Base-by-base conservation (phyloP, 2,797 vertebrate genomes). In the Scarus forsteni region DNA sequence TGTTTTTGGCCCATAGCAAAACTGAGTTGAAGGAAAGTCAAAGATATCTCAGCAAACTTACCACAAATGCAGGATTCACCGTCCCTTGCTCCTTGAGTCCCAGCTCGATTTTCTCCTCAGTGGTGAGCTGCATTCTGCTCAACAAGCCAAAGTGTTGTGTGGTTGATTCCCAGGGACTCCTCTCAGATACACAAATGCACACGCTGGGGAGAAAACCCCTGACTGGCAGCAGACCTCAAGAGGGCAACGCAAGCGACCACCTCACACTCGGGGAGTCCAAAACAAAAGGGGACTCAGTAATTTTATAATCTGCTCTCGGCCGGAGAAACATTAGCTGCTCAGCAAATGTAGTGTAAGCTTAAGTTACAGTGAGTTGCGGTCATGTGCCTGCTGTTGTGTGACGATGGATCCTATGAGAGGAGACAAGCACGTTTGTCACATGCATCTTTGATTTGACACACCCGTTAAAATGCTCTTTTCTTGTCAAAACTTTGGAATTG, bases 361-460 rank as follows among this genome's bases (percentile, higher is more conserved):
- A 56, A 58, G 62, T 68, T 55, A 70, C 73, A 61, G 67, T 44
- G 71, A 56, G 68, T 73, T 57, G 7, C 1, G 18, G 80, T 89
- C 90, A 90, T 90, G 89, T 89, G 87, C 70, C 73, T 68, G 45
- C 56, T 79, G 74, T 62, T 77, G 84, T 85, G 83, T 90, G 87
- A 89, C 73, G 64, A 56, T 45, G 52, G 43, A 64, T 57, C 79
- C 63, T 38, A 54, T 66, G 75, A 87, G 76, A 61, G 54, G 40
- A 55, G 48, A 60, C 39, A 18, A 83, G 44, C 62, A 46, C n/a
- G 48, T 84, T 75, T 75, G 75, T 88, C 84, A 83, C 87, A 76
- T 78, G 66, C 51, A 78, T 62, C 53, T 77, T 56, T 68, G 6
- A 69, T 75, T 80, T 65, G 60, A 48, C 71, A 60, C n/a, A 56